phyloP scores from a whole-genome alignment of 2,888 invertebrate genomes.

The Ophioninae sp. region DNA sequence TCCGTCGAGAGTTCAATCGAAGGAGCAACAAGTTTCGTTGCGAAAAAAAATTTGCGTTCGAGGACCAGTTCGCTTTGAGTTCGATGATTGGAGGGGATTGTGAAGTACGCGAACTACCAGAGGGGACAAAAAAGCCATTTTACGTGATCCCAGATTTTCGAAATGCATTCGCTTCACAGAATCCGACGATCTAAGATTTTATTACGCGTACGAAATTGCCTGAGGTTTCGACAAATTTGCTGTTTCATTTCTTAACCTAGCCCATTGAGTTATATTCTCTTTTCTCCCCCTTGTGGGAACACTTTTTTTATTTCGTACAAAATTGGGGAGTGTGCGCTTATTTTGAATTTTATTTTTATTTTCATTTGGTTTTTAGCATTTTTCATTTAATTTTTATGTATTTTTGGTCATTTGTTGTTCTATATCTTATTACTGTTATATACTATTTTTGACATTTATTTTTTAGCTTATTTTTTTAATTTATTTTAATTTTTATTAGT shows the following conservation, averaged over 20 bases:
- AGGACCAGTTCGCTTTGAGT: background rate
- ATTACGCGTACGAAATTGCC: slow-evolving; percentile 12
- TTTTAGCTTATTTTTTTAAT: no score
- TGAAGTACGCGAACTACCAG: background rate
- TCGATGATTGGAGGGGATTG: background rate
- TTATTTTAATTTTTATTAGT: no score
- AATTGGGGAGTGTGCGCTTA: no score
- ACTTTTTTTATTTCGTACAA: no score
- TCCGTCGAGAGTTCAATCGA: slow-evolving; percentile 2
- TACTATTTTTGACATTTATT: no score
- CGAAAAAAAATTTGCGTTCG: background rate
- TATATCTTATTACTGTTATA: no score
- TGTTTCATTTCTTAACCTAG: background rate
- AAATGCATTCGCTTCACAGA: background rate
- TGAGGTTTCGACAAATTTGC: background rate
- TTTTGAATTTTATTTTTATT: no score
- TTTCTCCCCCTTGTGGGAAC: no score
- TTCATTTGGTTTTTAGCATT: no score
- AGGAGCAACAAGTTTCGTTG: slow-evolving; percentile 11
- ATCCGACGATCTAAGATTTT: background rate
- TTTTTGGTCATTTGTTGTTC: no score
- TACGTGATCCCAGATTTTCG: slow-evolving; percentile 3
- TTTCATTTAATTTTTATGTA: no score
- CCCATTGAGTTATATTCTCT: background rate
- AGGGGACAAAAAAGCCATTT: background rate